These are phyloP conservation scores for Neocloeon triangulifer DNA, from an alignment of 1,140 invertebrate species.

Conservation along the genomic window DNA sequence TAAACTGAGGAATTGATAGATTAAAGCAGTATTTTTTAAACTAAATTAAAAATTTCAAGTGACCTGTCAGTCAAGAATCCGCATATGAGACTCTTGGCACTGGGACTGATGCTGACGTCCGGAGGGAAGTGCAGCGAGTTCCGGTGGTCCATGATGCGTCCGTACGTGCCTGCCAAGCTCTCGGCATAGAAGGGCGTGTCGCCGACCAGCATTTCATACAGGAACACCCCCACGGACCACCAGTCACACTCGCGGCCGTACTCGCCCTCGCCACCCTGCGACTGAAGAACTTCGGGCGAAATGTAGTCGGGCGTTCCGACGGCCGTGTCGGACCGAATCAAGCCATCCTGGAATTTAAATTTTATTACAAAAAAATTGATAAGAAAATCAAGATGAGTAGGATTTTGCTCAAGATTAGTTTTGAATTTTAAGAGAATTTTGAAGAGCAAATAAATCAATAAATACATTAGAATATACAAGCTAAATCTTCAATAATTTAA, in stretches of 20 bases:
- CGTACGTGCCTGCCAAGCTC: constrained; percentile 92
- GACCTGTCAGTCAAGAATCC: constrained; percentile 77
- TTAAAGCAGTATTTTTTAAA: constrained; percentile 1
- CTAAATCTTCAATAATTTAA: no score
- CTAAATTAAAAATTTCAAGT: constrained; percentile 4
- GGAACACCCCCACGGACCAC: constrained; percentile 98
- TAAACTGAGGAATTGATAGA: no score
- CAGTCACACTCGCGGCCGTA: constrained; percentile 96
- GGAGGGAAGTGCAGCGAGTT: constrained; percentile 88
- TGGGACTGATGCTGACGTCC: constrained; percentile 76
- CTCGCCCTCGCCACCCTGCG: constrained; percentile 87
- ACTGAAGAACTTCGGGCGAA: constrained; percentile 93
- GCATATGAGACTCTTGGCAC: constrained; percentile 82
- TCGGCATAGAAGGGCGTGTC: constrained; percentile 99
- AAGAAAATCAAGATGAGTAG: no score
- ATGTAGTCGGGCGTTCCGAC: constrained; percentile 99
- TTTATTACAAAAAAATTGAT: no score
- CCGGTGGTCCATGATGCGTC: constrained; percentile 97
- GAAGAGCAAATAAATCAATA: no score
- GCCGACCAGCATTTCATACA: constrained; percentile 98
- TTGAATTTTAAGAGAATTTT: no score
- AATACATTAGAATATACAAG: no score
- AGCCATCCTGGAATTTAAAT: constrained; percentile 41
- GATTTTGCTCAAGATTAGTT: no score
- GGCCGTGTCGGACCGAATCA: constrained; percentile 89